Evolutionary conservation across 2,113 vertebrate genomes (phyloP), one percentile per base, ranked within the genome.

Genomic region (Chaetops frenatus): DNA sequence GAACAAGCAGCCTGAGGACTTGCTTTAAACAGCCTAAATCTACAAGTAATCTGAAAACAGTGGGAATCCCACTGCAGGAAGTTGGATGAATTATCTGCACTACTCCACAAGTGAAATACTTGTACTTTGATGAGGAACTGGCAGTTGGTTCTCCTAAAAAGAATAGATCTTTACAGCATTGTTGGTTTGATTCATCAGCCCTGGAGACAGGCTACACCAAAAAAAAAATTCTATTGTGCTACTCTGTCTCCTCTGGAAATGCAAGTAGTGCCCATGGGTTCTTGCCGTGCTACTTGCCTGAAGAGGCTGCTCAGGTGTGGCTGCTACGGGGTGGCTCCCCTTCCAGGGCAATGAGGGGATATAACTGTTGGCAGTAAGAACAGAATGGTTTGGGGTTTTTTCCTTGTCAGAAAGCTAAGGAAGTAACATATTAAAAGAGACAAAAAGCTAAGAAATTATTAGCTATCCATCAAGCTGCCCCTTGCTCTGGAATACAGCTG

Each of bases 101-200:
- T 25, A 1, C 53, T 77, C 58, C 91, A 57, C 33, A 40, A 24
- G 36, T 50, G 12, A 50, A 40, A 15, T 48, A 42, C 14, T 66
- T 56, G 25, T 24, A 47, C 31, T 28, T 77, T 14, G 5, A n/a
- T 36, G 8, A 27, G 36, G 25, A 67, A 38, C 57, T 36, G 40
- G 22, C 69, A 57, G 0, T 15, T 2, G 1, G 12, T 18, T 90
- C 40, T 81, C 50, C 57, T 54, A 33, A 28, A 74, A 62, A 15
- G 6, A 53, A 12, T 15, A 38, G 33, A 28, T 62, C 17, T 74
- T 45, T 87, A 36, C 31, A 79, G 35, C 6, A 27, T 0, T 0
- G 8, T 20, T 19, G 1, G 7, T 82, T 87, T 38, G 19, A 35
- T 60, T 87, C 10, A 38, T 81, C 22, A 71, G 53, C 31, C 23